Evolutionary conservation across 1,140 invertebrate genomes (phyloP).

Genomic region (Chymomyza costata): DNA sequence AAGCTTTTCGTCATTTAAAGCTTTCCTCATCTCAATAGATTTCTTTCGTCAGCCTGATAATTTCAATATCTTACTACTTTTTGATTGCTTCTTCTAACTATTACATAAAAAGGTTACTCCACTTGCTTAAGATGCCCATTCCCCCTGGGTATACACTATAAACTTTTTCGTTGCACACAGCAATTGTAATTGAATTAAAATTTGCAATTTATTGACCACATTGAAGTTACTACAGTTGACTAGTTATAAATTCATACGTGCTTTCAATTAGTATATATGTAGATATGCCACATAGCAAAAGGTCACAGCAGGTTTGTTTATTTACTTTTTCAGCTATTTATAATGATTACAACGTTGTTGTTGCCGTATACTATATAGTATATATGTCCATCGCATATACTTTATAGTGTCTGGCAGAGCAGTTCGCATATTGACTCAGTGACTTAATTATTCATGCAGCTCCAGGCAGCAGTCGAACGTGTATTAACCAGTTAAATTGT

Average conservation of each 20-base stretch:
- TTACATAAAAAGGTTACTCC: no score
- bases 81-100: no score
- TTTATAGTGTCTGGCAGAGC: constrained; percentile 15
- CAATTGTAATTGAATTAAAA: constrained; percentile 49
- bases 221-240: no score
- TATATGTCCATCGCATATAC: no score
- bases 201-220: constrained; percentile 54
- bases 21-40: no score
- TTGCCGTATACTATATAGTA: not conserved
- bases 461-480: constrained; percentile 23
- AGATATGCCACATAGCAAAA: constrained; percentile 34
- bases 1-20: no score
- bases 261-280: no score
- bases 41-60: no score
- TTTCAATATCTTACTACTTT: no score
- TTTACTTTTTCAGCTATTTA: constrained; percentile 27
- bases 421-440: constrained; percentile 36
- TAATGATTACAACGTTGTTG: constrained; percentile 6
- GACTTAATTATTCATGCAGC: constrained; percentile 47
- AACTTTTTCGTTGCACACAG: no score
- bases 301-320: constrained; percentile 44
- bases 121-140: no score
- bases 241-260: constrained; percentile 52
- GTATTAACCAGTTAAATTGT: constrained; percentile 24
- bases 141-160: no score